These are phyloP conservation scores for Automeris io DNA, from an alignment of 2,888 invertebrate species.

Conservation along the genomic window DNA sequence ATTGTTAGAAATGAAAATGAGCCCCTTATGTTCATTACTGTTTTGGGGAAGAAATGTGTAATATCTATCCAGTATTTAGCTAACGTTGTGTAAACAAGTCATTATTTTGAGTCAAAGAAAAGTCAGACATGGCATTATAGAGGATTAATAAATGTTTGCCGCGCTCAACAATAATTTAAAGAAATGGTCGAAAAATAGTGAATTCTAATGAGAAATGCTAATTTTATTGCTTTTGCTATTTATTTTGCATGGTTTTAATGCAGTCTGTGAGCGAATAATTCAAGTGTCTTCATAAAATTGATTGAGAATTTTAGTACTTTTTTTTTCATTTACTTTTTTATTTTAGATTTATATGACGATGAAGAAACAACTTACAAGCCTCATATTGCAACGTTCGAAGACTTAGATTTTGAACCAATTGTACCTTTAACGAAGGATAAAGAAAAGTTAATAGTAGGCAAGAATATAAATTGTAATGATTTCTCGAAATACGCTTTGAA, in stretches of 20 bases:
- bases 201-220: slow-evolving; percentile 3
- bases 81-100: not conserved
- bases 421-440: slow-evolving; percentile 24
- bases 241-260: slow-evolving; percentile 3
- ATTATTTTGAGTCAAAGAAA: slow-evolving; percentile 2
- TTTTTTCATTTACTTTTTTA: not conserved
- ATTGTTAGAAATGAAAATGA: too few relatives aligned
- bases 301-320: not conserved
- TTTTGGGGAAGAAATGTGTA: too few relatives aligned
- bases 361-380: slow-evolving; percentile 17
- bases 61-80: too few relatives aligned
- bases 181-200: not conserved
- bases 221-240: slow-evolving; percentile 5
- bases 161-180: not conserved
- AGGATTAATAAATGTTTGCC: not conserved
- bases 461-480: slow-evolving; percentile 48
- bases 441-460: slow-evolving; percentile 24
- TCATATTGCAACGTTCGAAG: slow-evolving; percentile 13
- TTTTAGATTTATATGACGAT: slow-evolving; percentile 32
- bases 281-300: not conserved
- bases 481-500: slow-evolving; percentile 44
- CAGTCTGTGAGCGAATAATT: slow-evolving; percentile 4
- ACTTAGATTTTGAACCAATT: slow-evolving; percentile 43
- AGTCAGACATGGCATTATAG: slow-evolving; percentile 3
- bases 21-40: too few relatives aligned